A percentile compares a stretch with the other conserved stretches of the same genome.
Conservation (phyloP, 2,113 vertebrate species). For the Clarias batrachus region DNA sequence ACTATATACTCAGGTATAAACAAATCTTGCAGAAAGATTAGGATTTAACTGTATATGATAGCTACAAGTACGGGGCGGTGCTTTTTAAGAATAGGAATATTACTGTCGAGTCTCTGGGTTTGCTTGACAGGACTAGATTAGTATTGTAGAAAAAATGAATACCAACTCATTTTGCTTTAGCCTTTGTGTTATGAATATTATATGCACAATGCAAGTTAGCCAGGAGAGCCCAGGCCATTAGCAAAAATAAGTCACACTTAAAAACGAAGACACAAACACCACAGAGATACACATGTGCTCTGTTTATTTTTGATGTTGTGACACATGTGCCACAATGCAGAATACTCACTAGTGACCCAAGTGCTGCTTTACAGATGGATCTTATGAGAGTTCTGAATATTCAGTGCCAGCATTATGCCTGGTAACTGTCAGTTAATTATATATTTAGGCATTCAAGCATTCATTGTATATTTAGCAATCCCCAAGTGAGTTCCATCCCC, state of each 20-base stretch:
- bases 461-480: background rate
- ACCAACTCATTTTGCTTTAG: background rate
- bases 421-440: slow-evolving; percentile 1
- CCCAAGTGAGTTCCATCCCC: background rate
- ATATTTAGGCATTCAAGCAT: background rate
- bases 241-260: background rate
- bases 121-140: background rate
- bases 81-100: background rate
- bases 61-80: background rate
- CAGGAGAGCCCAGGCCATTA: slow-evolving; percentile 8
- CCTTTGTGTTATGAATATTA: background rate
- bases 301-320: background rate
- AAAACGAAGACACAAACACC: background rate
- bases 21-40: background rate
- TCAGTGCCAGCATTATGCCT: background rate
- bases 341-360: background rate
- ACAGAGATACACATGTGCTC: background rate
- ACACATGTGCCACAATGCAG: background rate
- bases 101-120: background rate
- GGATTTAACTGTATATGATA: background rate
- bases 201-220: background rate
- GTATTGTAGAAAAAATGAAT: background rate
- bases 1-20: background rate
- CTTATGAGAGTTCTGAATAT: background rate
- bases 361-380: background rate